These are phyloP conservation scores for Zaprionus vittiger DNA, from an alignment of 1,140 invertebrate genomes.

Conservation along the genomic window DNA sequence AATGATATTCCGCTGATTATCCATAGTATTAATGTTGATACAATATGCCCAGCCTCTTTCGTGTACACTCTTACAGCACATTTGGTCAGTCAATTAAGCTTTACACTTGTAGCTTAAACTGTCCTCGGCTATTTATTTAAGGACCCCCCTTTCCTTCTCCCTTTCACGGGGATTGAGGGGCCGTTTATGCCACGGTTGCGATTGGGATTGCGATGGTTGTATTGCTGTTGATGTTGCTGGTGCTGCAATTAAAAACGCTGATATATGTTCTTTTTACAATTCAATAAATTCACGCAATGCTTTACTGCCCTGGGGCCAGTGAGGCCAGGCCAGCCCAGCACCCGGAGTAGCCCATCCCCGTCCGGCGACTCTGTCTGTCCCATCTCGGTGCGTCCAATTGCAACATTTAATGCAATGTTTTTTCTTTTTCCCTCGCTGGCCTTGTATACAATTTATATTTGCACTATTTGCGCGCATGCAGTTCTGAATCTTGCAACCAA, in stretches of 20 bases:
- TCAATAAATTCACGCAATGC: slow-evolving; percentile 80
- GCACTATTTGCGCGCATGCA: slow-evolving; percentile 69
- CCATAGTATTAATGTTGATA: slow-evolving; percentile 4
- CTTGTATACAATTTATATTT: slow-evolving; percentile 63
- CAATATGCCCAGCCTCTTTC: slow-evolving; percentile 3
- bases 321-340: background rate
- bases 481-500: slow-evolving; percentile 79
- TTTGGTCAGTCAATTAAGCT: slow-evolving; percentile 57
- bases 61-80: slow-evolving; percentile 18
- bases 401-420: slow-evolving; percentile 61
- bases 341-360: slow-evolving; percentile 41
- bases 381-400: slow-evolving; percentile 20
- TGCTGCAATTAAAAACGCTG: slow-evolving; percentile 79
- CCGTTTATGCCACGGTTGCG: slow-evolving; percentile 25
- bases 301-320: slow-evolving; percentile 45
- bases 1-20: background rate
- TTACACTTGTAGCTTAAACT: slow-evolving; percentile 59
- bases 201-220: slow-evolving; percentile 8
- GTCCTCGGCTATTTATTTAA: slow-evolving; percentile 68
- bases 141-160: slow-evolving; percentile 8
- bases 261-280: slow-evolving; percentile 82
- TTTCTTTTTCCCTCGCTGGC: slow-evolving; percentile 11
- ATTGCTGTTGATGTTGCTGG: slow-evolving; percentile 51
- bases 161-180: background rate
- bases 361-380: slow-evolving; percentile 8